Conservation (phyloP, 1,140 invertebrate genomes). For the Helicoverpa armigera region DNA sequence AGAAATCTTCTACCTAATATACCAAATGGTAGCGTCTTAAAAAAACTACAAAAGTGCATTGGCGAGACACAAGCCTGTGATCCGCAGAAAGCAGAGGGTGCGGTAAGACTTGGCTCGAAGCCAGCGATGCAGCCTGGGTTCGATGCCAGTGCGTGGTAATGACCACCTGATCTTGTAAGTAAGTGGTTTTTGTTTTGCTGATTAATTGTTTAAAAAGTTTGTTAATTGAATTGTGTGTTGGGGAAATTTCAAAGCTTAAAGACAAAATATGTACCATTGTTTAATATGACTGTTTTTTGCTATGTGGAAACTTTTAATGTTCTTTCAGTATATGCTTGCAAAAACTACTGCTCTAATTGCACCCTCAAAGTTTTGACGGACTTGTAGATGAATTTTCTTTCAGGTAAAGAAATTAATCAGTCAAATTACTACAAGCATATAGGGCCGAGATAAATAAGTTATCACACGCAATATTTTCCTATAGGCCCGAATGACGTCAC, state of each 20-base stretch:
- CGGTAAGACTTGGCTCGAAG: constrained; percentile 38
- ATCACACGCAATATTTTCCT: too few relatives aligned
- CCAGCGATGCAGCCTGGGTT: constrained; percentile 24
- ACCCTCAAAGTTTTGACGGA: too few relatives aligned
- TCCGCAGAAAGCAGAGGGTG: constrained; percentile 37
- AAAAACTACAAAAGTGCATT: neutral
- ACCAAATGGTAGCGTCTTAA: neutral
- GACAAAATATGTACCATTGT: neutral
- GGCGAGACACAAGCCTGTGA: neutral
- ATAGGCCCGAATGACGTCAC: too few relatives aligned
- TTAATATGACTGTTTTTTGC: neutral
- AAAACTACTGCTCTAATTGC: too few relatives aligned
- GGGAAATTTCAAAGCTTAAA: neutral
- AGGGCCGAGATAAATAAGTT: too few relatives aligned
- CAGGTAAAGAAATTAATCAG: too few relatives aligned
- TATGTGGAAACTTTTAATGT: too few relatives aligned
- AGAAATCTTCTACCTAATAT: neutral
- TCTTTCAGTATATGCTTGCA: too few relatives aligned
- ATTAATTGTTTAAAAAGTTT: neutral
- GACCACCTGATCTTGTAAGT: constrained; percentile 49
- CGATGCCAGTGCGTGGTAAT: constrained; percentile 41
- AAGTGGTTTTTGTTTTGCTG: constrained; percentile 15
- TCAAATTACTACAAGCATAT: too few relatives aligned
- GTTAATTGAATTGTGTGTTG: neutral
- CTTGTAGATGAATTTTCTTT: too few relatives aligned